Base-by-base conservation (phyloP, 2,113 vertebrate species). In the Phalacrocorax carbo region DNA sequence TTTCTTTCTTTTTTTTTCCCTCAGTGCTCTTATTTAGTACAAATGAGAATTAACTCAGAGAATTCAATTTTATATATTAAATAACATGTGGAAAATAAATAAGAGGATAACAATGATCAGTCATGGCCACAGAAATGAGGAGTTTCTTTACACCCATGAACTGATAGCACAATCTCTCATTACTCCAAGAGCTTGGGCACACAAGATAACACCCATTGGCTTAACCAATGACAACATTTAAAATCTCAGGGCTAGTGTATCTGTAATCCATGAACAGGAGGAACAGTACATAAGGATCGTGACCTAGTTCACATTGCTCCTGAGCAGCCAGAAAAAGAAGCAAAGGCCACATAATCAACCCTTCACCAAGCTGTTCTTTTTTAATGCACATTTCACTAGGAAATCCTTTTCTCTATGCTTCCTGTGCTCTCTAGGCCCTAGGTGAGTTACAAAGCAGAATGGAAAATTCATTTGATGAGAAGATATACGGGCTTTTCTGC, bases 401-500 rank as follows among this genome's bases (percentile, higher is more conserved):
- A 93, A 89, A 80, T 61, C 70, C 34, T 90, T 89, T 87, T 17
- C 72, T 94, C 34, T 55, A 1, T 49, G n/a, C 22, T 75, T 86
- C 84, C 65, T 92, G 51, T 80, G 71, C n/a, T 93, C 32, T 77
- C 62, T 93, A 92, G 79, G 86, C 73, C 65, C 49, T 93, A 90
- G 85, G 75, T 90, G 80, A 72, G 55, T 91, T 94, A 89, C 60
- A 83, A 90, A 80, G 49, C 32, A 83, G 71, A 73, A 85, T 40
- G 82, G 82, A 95, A 93, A 94, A 88, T 77, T 82, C 64, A 30
- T 46, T 42, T 78, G 82, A 87, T 57, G 77, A 88, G 84, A 92
- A 93, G 92, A 91, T 71, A 95, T 58, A 72, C 22, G 91, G 57
- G 29, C 66, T 87, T 96, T 93, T 92, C 82, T 90, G 51, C 78